Evolutionary conservation across 2,888 invertebrate genomes (phyloP).

Genomic region (Apamea epomidion): DNA sequence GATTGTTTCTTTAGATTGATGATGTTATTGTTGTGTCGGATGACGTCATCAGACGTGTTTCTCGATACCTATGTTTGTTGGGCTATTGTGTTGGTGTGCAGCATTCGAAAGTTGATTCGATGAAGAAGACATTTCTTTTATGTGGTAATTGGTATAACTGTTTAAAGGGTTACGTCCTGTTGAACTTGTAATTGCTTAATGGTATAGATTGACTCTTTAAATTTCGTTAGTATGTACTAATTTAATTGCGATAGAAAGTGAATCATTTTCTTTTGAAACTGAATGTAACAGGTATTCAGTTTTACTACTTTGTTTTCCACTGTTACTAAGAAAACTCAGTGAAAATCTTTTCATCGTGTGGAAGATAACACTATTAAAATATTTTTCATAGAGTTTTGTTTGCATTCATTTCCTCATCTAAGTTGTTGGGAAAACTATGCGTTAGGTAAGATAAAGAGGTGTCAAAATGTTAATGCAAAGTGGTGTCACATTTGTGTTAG

Average conservation of each 20-base stretch:
- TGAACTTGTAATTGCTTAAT: constrained; percentile 50
- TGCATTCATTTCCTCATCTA: not conserved
- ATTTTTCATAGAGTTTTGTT: not conserved
- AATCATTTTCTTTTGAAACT: constrained; percentile 8
- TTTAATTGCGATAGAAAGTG: not conserved
- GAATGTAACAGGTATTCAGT: not conserved
- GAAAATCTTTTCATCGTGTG: not conserved
- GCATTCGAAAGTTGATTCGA: constrained; percentile 37
- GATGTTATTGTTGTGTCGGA: constrained; percentile 58
- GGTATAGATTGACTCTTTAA: not conserved
- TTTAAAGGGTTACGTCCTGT: constrained; percentile 36
- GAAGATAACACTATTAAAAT: not conserved
- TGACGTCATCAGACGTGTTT: constrained; percentile 60
- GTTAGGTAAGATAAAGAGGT: too few relatives aligned
- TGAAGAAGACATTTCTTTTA: constrained; percentile 46
- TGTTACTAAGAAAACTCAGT: not conserved
- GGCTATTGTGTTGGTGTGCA: constrained; percentile 47
- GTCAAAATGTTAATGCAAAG: not conserved
- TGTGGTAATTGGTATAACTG: constrained; percentile 47
- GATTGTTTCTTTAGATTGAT: constrained; percentile 66
- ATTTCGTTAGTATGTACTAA: not conserved
- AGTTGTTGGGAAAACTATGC: too few relatives aligned
- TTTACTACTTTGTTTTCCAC: not conserved
- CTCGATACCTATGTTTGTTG: constrained; percentile 54
- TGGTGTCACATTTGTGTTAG: not conserved